Evolutionary conservation across 2,888 invertebrate species (phyloP).

Genomic region (Macrosoma leucophasiata): DNA sequence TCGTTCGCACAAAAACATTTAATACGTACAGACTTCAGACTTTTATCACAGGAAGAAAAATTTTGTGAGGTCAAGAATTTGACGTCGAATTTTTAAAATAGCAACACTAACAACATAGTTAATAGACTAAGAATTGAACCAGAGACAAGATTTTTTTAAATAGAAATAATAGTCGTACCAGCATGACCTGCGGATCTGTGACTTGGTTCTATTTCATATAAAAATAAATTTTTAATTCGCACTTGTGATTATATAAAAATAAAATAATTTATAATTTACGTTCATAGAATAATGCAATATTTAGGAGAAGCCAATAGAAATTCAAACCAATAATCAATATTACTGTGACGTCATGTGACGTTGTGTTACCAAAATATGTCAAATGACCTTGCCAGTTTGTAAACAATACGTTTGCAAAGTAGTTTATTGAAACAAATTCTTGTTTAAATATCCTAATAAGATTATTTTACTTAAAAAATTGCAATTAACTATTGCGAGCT

Average conservation of each 20-base stretch:
- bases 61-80: conserved; percentile 19
- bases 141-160: too few species aligned
- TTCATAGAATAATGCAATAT: too few species aligned
- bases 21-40: conserved; percentile 30
- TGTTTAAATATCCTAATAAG: conserved; percentile 44
- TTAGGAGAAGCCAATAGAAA: too few species aligned
- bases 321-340: conserved; percentile 28
- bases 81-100: conserved; percentile 14
- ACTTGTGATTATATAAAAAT: too few species aligned
- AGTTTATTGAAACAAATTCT: conserved; percentile 72
- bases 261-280: too few species aligned
- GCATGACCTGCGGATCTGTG: too few species aligned
- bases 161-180: too few species aligned
- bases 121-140: too few species aligned
- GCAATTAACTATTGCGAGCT: conserved; percentile 44
- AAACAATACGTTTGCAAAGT: conserved; percentile 79
- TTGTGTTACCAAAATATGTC: conserved; percentile 61
- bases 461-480: too few species aligned
- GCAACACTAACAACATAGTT: too few species aligned
- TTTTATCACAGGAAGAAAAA: conserved; percentile 48
- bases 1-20: conserved; percentile 50
- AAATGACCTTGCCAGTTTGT: conserved; percentile 86
- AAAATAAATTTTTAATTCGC: too few species aligned
- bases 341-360: conserved; percentile 42
- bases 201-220: too few species aligned